Base-by-base conservation (phyloP, 2,113 vertebrate species). In the Daphoenositta chrysoptera region DNA sequence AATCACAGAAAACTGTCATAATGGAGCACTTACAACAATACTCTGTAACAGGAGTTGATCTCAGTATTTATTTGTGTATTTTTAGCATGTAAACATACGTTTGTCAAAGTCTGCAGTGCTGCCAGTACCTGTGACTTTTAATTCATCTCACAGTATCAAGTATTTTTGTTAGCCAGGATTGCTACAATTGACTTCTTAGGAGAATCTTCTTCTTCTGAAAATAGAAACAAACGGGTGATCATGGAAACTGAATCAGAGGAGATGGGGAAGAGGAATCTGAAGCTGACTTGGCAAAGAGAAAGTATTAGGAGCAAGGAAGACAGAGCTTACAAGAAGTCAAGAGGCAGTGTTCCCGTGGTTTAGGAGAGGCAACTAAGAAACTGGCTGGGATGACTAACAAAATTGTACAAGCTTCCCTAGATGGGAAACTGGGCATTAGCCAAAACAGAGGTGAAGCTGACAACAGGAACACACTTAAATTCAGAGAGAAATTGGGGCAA, bases 201-300 rank as follows among this genome's bases (percentile, higher is more conserved):
- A 92, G 66, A 90, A 88, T 79, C 48, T 90, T 51, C 12, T 24
- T 91, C 72, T 88, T 82, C 82, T 94, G 82, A 92, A 95, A 92
- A 95, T 50, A 94, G 82, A 83, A 94, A 76, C 48, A 83, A 90
- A 90, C 40, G 78, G 19, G 27, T 92, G n/a, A 40, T 78, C 37
- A 58, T 50, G 70, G 88, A 83, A 91, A 86, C 24, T 82, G 75
- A 85, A 69, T 45, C 63, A 85, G 75, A 91, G 42, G 40, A 88
- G 61, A 75, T 42, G 27, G 19, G 15, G 63, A 90, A 87, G 61
- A 76, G 47, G 66, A 91, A 65, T 91, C 50, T 21, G 33, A 88
- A 85, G 40, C n/a, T 83, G 66, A 81, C 21, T 90, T 93, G 75
- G 82, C 76, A 90, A 83, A 61, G 63, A 54, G 7, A 45, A 83